phyloP scores from a whole-genome alignment of 1,140 invertebrate species.

The Psix sp. region DNA sequence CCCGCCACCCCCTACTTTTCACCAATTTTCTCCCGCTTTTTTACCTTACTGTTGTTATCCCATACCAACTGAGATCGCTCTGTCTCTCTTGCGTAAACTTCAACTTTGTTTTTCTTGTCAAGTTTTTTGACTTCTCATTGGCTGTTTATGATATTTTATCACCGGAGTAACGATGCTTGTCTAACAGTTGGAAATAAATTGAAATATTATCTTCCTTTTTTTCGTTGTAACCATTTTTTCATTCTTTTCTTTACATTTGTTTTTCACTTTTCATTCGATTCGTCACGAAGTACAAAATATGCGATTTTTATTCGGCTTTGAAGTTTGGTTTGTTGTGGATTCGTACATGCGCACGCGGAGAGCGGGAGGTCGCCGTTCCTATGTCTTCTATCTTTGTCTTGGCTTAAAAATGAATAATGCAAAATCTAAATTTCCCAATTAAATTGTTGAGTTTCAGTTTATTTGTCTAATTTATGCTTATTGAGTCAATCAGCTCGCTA shows the following conservation, averaged over 20 bases:
- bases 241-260: too few species aligned
- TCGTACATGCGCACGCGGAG: not conserved
- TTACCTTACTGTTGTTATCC: not conserved
- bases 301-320: not conserved
- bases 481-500: too few species aligned
- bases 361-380: conserved; percentile 7
- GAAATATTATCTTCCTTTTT: too few species aligned
- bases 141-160: too few species aligned
- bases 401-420: not conserved
- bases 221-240: too few species aligned
- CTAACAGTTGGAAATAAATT: too few species aligned
- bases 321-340: conserved; percentile 12
- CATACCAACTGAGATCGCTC: not conserved
- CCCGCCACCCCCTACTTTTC: not conserved
- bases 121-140: too few species aligned
- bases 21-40: not conserved
- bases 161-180: too few species aligned
- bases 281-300: too few species aligned
- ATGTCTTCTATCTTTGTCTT: conserved; percentile 11
- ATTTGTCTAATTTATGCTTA: not conserved
- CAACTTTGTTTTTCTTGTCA: too few species aligned
- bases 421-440: too few species aligned
- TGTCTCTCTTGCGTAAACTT: not conserved
- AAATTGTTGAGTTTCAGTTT: not conserved
- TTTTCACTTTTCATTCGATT: too few species aligned